phyloP scores from a whole-genome alignment of 2,888 invertebrate species.

The Chloromyia formosa region DNA sequence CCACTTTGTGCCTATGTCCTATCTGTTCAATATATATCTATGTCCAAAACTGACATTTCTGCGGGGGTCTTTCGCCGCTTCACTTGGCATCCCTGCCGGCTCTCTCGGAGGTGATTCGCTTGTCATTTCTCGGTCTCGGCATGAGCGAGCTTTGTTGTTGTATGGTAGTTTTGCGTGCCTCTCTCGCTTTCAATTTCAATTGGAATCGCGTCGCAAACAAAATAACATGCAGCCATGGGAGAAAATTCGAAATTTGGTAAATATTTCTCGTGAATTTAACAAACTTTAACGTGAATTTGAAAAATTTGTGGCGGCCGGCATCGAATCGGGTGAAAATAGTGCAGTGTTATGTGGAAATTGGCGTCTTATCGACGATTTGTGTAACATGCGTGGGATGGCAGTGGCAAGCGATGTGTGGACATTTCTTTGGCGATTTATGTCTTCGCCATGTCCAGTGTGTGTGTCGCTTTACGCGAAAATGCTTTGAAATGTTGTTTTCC shows the following conservation, averaged over 20 bases:
- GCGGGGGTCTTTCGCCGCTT: no score
- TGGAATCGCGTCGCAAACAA: slow-evolving; percentile 42
- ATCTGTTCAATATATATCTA: no score
- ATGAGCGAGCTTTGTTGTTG: no score
- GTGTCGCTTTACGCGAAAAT: not conserved
- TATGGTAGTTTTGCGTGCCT: no score
- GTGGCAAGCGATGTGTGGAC: not conserved
- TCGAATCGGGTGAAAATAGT: slow-evolving; percentile 16
- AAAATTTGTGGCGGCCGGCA: slow-evolving; percentile 9
- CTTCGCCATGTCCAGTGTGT: no score
- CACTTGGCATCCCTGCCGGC: no score
- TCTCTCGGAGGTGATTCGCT: no score
- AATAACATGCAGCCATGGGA: slow-evolving; percentile 42
- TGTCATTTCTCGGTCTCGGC: no score
- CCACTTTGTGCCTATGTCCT: no score
- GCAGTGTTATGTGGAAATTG: slow-evolving; percentile 15
- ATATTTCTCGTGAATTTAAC: slow-evolving; percentile 26
- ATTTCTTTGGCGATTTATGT: not conserved
- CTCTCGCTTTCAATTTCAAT: no score
- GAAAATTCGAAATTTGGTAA: slow-evolving; percentile 44
- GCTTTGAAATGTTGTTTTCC: not conserved
- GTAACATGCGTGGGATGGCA: slow-evolving; percentile 43
- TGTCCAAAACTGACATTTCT: no score
- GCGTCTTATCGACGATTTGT: not conserved
- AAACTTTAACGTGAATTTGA: not conserved